Percentiles rank a stretch among this genome's conserved stretches.
These are phyloP conservation scores for Eublepharis macularius DNA, from an alignment of 2,113 vertebrate species.

Conservation along the genomic window DNA sequence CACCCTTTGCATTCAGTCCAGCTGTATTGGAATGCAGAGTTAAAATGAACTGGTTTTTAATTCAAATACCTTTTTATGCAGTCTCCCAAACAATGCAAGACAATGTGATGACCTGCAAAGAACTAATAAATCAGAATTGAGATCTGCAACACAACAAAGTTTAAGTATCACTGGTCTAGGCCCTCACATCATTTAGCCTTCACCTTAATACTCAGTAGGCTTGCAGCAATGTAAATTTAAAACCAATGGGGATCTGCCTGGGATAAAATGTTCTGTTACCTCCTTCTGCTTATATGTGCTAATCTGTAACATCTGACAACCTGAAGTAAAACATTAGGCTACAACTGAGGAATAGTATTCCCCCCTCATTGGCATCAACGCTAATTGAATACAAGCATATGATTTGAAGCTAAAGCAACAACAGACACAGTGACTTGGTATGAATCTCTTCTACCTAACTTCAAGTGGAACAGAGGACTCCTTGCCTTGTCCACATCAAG, in stretches of 20 bases:
- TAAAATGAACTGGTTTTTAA: too few relatives aligned
- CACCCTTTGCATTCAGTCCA: too few relatives aligned
- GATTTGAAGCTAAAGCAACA: neutral
- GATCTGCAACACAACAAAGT: too few relatives aligned
- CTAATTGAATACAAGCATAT: neutral
- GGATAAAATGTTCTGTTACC: neutral
- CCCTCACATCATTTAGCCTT: too few relatives aligned
- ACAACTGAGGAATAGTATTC: neutral
- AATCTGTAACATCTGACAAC: neutral
- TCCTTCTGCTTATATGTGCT: fast-evolving
- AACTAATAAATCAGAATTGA: too few relatives aligned
- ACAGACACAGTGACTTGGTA: neutral
- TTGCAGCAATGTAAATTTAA: neutral
- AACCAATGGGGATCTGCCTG: neutral
- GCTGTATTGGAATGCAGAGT: too few relatives aligned
- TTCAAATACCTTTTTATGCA: too few relatives aligned
- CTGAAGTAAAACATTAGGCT: neutral
- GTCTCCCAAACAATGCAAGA: too few relatives aligned
- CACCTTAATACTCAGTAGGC: neutral
- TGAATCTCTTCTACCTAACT: neutral
- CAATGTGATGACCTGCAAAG: too few relatives aligned
- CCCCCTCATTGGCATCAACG: fast-evolving
- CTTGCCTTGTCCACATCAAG: neutral
- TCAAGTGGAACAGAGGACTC: neutral
- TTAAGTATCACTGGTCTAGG: too few relatives aligned